These are phyloP conservation scores for Eupithecia insigniata DNA, from an alignment of 2,888 invertebrate species.

Conservation along the genomic window DNA sequence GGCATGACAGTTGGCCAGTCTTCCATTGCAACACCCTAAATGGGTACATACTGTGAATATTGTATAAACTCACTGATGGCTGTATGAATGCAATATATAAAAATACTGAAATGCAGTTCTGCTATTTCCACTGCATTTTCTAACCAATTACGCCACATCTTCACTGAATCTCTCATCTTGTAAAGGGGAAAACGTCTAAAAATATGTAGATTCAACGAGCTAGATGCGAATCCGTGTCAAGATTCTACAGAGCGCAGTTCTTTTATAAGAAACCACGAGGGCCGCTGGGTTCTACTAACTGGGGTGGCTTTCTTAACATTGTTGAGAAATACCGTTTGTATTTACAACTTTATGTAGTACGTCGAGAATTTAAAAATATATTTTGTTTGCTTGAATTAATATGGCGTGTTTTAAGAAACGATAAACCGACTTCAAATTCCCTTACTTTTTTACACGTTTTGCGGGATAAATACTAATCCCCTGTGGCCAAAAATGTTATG, in stretches of 20 bases:
- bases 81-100: too few relatives aligned
- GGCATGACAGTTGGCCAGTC: too few relatives aligned
- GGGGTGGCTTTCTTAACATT: constrained; percentile 15
- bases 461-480: too few relatives aligned
- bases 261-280: constrained; percentile 40
- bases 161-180: constrained; percentile 22
- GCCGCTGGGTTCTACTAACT: constrained; percentile 23
- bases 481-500: too few relatives aligned
- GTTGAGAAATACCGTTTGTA: constrained; percentile 5
- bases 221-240: constrained; percentile 43
- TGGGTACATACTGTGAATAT: too few relatives aligned
- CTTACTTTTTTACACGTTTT: too few relatives aligned
- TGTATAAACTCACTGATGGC: too few relatives aligned
- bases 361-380: not conserved
- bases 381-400: too few relatives aligned
- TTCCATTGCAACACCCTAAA: too few relatives aligned
- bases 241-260: constrained; percentile 38
- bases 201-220: constrained; percentile 40
- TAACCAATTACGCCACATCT: constrained; percentile 23
- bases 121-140: constrained; percentile 9
- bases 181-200: constrained; percentile 38
- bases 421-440: too few relatives aligned
- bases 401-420: too few relatives aligned
- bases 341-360: not conserved
- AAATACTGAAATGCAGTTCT: not conserved